phyloP scores from a whole-genome alignment of 2,113 vertebrate species.

The Panthera leo region DNA sequence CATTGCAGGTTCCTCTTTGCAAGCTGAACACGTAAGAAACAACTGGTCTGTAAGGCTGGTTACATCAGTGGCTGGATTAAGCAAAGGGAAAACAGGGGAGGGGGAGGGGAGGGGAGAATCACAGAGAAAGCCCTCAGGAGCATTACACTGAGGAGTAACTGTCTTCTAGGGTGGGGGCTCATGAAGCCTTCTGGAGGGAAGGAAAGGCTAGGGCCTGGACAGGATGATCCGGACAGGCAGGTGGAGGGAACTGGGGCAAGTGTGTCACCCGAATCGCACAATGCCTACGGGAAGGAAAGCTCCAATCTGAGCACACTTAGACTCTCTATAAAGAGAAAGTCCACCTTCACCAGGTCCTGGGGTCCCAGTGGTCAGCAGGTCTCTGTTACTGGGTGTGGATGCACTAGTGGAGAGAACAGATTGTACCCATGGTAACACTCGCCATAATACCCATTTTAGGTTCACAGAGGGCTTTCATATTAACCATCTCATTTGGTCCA shows the following conservation, averaged over 20 bases:
- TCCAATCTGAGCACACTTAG: not conserved
- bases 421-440: not conserved
- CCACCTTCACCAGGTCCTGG: not conserved
- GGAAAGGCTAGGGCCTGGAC: not conserved
- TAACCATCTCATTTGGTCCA: not conserved
- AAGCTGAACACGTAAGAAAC: slow-evolving; percentile 11
- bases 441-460: not conserved
- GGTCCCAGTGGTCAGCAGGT: not conserved
- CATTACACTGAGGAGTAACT: not conserved
- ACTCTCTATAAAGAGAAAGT: not conserved
- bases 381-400: not conserved
- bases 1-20: slow-evolving; percentile 41
- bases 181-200: not conserved
- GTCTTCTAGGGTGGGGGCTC: not conserved
- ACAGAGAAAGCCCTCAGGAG: not conserved
- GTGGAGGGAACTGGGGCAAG: not conserved
- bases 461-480: not conserved
- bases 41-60: not conserved
- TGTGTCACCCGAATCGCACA: not conserved
- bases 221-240: not conserved
- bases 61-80: not conserved
- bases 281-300: not conserved
- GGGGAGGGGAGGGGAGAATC: rapidly evolving
- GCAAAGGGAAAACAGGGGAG: not conserved
- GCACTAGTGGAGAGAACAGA: not conserved